These are phyloP conservation scores for Clamator glandarius DNA, from an alignment of 2,797 vertebrate species.

Conservation along the genomic window DNA sequence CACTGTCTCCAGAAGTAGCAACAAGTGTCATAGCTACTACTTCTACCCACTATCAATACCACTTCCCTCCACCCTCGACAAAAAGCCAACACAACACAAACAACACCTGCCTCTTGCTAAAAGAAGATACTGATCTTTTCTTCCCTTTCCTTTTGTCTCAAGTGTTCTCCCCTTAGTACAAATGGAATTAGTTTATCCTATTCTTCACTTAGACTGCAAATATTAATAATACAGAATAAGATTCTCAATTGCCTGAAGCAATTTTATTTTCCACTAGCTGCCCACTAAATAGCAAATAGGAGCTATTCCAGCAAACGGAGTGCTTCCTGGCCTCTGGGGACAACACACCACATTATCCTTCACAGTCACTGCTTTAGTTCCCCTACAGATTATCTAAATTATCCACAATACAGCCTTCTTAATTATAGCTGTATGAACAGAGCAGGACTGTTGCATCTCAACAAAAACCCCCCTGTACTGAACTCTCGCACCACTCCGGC, in stretches of 20 bases:
- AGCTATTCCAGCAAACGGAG: slow-evolving; percentile 53
- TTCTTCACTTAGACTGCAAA: slow-evolving; percentile 6
- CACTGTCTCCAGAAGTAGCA: background rate
- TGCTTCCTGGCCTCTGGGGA: background rate
- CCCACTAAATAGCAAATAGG: slow-evolving; percentile 56
- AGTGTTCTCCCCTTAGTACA: background rate
- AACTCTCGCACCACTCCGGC: no score
- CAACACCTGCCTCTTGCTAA: background rate
- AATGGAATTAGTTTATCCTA: background rate
- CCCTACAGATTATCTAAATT: slow-evolving; percentile 44
- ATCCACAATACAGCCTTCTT: slow-evolving; percentile 27
- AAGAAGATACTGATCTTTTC: background rate
- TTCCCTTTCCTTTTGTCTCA: background rate
- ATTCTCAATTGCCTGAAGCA: slow-evolving; percentile 28
- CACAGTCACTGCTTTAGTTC: slow-evolving; percentile 39
- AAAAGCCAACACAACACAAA: background rate
- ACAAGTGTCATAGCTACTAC: background rate
- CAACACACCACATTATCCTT: background rate
- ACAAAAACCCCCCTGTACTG: no score
- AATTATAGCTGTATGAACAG: background rate
- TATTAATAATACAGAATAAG: slow-evolving; percentile 56
- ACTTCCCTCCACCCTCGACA: background rate
- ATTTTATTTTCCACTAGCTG: slow-evolving; percentile 60
- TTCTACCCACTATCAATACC: background rate
- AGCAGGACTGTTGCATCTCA: no score